Evolutionary conservation across 1,140 invertebrate species (phyloP), one percentile per base, ranked within the genome.

Genomic region (Caenorhabditis brenneri): DNA sequence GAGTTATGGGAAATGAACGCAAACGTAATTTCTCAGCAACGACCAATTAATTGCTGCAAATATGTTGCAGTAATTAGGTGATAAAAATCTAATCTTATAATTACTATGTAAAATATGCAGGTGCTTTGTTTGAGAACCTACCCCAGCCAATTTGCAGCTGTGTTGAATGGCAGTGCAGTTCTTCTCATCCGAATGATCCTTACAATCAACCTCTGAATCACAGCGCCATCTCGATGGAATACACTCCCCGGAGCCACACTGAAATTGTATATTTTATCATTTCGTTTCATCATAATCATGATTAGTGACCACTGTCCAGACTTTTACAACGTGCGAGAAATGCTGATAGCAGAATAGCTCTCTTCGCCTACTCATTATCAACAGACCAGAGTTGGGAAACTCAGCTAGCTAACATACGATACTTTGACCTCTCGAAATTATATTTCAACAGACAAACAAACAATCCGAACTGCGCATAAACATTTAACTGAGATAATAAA

Each of bases 141-240:
- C 65, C 51, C 29, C 85, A 2, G 39, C 51, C 22, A 83, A 46
- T 27, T 65, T 80, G 65, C 60, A 79, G 7, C 81, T 48, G 29
- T 79, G 55, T n/a, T 36, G 65, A 15, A 48, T 80, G 2, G 58
- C 49, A 22, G 79, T 86, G 42, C 88, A 89, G 29, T 88, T 85
- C n/a, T 69, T 69, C 55, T 91, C 89, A 74, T 90, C 89, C 15
- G 82, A 83, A 69, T 79, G 83, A 87, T 93, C 91, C 33, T 93
- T 82, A 83, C 88, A 90, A 74, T 91, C 88, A 19, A 80, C 81
- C 58, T 90, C 48, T 9, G 86, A 80, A 69, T 88, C 83, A 74
- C 86, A 88, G 19, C n/a, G n/a, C 69, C 55, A 88, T 29, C 94
- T 93, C 36, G 94, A 84, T 74, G 49, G 39, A 53, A 83, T 88